These are phyloP conservation scores for Pandemis cinnamomeana DNA, from an alignment of 2,888 invertebrate species.

Conservation along the genomic window DNA sequence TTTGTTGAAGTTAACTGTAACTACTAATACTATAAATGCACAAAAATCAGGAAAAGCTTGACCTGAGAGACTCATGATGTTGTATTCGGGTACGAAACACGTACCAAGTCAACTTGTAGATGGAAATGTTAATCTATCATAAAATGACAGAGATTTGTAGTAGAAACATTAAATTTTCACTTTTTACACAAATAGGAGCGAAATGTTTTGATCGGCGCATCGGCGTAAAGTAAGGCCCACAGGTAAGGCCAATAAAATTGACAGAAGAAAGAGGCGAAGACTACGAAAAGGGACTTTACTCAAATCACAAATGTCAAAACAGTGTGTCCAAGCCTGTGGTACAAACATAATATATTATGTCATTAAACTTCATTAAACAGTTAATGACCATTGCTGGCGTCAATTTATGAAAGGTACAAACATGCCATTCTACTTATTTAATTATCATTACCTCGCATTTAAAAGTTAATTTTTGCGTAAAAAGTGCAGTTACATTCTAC, in stretches of 20 bases:
- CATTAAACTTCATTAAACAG: no score
- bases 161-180: neutral
- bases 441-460: no score
- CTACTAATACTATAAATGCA: neutral
- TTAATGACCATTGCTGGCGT: no score
- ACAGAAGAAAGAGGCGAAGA: neutral
- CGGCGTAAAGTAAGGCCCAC: neutral
- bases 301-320: constrained; percentile 19
- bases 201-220: constrained; percentile 3
- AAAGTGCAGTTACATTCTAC: no score
- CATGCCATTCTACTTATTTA: no score
- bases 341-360: no score
- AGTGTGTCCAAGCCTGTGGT: neutral
- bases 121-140: neutral
- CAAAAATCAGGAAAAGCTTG: constrained; percentile 29
- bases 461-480: no score
- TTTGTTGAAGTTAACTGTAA: neutral
- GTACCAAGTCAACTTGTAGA: neutral
- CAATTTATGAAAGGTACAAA: no score
- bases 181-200: neutral
- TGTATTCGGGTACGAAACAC: neutral
- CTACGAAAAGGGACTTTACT: constrained; percentile 24
- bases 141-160: neutral
- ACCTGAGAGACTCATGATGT: constrained; percentile 60
- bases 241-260: neutral